These are phyloP conservation scores for Tipula helvola DNA, from an alignment of 2,888 invertebrate species.

Conservation along the genomic window DNA sequence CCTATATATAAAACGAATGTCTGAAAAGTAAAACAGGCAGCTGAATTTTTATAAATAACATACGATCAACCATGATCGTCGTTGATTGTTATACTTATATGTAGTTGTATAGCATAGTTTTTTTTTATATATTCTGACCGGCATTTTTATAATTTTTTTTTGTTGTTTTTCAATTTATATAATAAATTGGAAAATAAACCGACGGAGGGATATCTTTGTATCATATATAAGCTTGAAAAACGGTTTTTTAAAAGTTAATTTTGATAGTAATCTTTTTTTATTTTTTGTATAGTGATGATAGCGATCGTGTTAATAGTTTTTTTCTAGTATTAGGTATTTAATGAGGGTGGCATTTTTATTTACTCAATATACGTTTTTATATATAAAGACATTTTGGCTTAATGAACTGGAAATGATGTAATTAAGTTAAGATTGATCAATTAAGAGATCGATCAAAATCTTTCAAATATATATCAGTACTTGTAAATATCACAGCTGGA, in stretches of 20 bases:
- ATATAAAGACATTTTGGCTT: neutral
- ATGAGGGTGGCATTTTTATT: neutral
- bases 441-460: neutral
- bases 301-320: neutral
- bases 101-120: neutral
- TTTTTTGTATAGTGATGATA: neutral
- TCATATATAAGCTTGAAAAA: neutral
- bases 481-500: neutral
- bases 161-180: neutral
- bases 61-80: neutral
- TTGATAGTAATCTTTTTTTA: neutral
- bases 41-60: neutral
- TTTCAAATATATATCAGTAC: neutral
- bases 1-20: neutral
- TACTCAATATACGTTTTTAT: neutral
- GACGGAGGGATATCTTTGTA: neutral
- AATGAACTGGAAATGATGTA: neutral
- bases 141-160: neutral
- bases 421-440: neutral
- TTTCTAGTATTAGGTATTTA: neutral
- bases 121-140: neutral
- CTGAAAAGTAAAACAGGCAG: neutral
- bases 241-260: constrained; percentile 4
- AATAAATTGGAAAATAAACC: neutral
- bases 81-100: neutral